Percentiles rank a stretch among this genome's conserved stretches.
phyloP scores from a whole-genome alignment of 2,113 vertebrate species.

The Excalfactoria chinensis region DNA sequence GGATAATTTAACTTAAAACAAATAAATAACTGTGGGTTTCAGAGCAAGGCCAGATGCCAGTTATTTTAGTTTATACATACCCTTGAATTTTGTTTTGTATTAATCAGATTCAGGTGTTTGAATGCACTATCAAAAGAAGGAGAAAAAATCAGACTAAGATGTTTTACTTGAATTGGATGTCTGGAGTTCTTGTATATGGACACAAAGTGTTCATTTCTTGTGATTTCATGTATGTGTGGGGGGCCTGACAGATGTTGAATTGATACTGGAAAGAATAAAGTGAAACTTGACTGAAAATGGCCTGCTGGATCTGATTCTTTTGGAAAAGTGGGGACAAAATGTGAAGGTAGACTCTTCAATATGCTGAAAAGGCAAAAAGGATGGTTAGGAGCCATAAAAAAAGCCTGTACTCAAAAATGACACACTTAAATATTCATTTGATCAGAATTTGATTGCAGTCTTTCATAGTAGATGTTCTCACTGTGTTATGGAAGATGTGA shows the following conservation, averaged over 20 bases:
- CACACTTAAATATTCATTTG: neutral
- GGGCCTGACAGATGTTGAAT: neutral
- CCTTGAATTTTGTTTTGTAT: neutral
- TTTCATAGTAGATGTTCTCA: accelerated
- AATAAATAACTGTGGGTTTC: neutral
- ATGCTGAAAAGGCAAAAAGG: neutral
- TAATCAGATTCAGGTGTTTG: neutral
- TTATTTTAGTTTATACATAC: neutral
- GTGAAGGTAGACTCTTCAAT: neutral
- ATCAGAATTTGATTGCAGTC: neutral
- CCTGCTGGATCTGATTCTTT: neutral
- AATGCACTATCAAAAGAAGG: neutral
- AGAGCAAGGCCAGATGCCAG: neutral
- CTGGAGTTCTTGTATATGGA: neutral
- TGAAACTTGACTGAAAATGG: neutral
- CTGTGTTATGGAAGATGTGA: neutral
- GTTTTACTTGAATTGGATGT: neutral
- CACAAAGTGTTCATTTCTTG: neutral
- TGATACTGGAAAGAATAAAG: neutral
- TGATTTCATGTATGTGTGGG: neutral
- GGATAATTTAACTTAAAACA: too few species aligned
- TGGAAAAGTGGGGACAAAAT: neutral
- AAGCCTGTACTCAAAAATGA: neutral
- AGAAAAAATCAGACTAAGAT: accelerated
- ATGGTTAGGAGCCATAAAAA: neutral